Conservation (phyloP, 1,140 invertebrate genomes). For the Hormaphis cornu region DNA sequence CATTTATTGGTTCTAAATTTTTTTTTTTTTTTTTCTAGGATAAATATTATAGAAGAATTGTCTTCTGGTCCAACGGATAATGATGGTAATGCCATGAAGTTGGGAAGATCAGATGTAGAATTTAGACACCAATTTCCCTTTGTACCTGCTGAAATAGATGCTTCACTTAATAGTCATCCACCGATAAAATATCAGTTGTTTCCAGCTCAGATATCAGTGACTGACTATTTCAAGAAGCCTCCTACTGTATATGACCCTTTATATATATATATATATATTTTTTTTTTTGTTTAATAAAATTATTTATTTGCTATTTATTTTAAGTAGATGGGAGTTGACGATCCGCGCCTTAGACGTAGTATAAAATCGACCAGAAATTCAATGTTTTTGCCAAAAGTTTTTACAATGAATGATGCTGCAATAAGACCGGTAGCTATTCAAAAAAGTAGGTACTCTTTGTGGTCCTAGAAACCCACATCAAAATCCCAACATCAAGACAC, state of each 20-base stretch:
- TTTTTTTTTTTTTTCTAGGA: not conserved
- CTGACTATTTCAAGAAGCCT: slow-evolving; percentile 35
- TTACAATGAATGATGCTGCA: not conserved
- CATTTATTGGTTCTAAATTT: not conserved
- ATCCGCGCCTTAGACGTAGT: slow-evolving; percentile 16
- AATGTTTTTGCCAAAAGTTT: not conserved
- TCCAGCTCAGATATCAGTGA: slow-evolving; percentile 29
- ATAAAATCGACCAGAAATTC: slow-evolving; percentile 8
- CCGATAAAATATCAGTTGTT: slow-evolving; percentile 42
- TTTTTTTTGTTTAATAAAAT: not conserved
- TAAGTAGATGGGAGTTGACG: slow-evolving; percentile 24
- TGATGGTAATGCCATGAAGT: not conserved
- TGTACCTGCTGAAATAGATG: slow-evolving; percentile 75
- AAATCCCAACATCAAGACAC: not conserved
- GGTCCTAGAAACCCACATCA: slow-evolving; percentile 21
- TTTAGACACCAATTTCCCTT: slow-evolving; percentile 57
- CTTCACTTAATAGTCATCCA: slow-evolving; percentile 63
- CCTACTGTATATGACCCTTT: not conserved
- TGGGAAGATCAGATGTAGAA: slow-evolving; percentile 47
- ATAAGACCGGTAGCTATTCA: not conserved
- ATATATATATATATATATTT: no score
- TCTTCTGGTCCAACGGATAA: not conserved
- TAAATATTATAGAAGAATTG: slow-evolving; percentile 11
- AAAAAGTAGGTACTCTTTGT: slow-evolving; percentile 13
- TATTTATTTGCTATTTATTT: not conserved